Evolutionary conservation across 2,888 invertebrate genomes (phyloP).

Genomic region (Diploptera punctata): DNA sequence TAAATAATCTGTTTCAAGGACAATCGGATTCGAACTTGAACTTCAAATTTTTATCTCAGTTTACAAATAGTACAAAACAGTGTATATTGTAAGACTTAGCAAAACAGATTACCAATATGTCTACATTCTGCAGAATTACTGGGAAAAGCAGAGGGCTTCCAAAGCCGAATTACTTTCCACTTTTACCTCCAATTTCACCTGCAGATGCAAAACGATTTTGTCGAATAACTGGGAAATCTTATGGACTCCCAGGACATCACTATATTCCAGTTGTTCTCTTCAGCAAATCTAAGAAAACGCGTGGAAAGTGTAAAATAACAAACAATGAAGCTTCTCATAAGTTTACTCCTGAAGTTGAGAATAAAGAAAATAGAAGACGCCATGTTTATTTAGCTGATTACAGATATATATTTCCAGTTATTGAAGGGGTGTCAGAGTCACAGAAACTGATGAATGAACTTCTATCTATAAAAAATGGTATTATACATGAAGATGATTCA

Average conservation of each 20-base stretch:
- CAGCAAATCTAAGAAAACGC: slow-evolving; percentile 42
- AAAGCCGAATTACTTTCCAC: slow-evolving; percentile 82
- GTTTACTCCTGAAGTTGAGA: slow-evolving; percentile 49
- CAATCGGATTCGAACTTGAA: too few relatives aligned
- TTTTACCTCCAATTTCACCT: slow-evolving; percentile 80
- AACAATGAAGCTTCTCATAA: slow-evolving; percentile 68
- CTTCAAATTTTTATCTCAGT: not conserved
- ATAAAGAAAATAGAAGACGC: slow-evolving; percentile 63
- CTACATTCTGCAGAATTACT: slow-evolving; percentile 83
- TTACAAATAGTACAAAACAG: not conserved
- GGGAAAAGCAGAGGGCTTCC: slow-evolving; percentile 80
- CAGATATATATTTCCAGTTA: slow-evolving; percentile 75
- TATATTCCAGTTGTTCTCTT: slow-evolving; percentile 71
- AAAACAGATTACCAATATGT: slow-evolving; percentile 46
- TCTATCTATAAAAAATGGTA: slow-evolving; percentile 43
- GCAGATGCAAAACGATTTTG: slow-evolving; percentile 83
- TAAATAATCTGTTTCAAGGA: too few relatives aligned
- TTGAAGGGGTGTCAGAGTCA: slow-evolving; percentile 71
- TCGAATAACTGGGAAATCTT: slow-evolving; percentile 79
- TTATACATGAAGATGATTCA: slow-evolving; percentile 58
- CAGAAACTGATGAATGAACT: slow-evolving; percentile 58
- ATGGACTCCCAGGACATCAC: slow-evolving; percentile 75
- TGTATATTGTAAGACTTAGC: not conserved
- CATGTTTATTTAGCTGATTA: slow-evolving; percentile 73
- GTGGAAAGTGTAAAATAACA: slow-evolving; percentile 67